These are phyloP conservation scores for Strix aluco DNA, from an alignment of 2,113 vertebrate genomes.

Conservation along the genomic window DNA sequence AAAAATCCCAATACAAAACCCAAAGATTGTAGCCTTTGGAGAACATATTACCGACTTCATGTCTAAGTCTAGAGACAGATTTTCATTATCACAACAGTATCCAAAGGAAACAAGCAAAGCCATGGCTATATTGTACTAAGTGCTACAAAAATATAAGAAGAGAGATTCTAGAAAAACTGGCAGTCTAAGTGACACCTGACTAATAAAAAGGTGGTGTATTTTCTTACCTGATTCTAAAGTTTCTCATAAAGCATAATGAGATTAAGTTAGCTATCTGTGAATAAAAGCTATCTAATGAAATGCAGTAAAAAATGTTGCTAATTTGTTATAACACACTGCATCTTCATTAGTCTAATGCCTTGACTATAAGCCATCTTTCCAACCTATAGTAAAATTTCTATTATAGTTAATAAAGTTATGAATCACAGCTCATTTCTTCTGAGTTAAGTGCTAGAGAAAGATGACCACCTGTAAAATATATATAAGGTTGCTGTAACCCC, in stretches of 20 bases:
- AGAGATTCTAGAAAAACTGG: background rate
- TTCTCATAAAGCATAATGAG: background rate
- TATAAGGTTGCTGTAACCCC: background rate
- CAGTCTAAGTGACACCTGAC: background rate
- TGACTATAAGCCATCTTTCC: background rate
- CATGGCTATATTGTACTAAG: background rate
- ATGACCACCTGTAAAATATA: background rate
- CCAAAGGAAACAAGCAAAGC: background rate
- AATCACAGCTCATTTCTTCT: background rate
- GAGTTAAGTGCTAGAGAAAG: background rate
- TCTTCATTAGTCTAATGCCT: background rate
- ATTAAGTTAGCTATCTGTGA: background rate
- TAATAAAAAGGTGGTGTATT: background rate
- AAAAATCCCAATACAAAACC: background rate
- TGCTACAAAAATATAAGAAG: background rate
- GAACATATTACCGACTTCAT: background rate
- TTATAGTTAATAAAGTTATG: background rate
- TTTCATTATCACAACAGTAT: background rate
- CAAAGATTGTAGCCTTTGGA: background rate
- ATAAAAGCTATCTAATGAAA: background rate
- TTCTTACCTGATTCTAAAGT: background rate
- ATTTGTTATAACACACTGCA: background rate
- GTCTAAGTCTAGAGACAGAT: background rate
- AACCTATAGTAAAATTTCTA: background rate
- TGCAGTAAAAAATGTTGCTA: background rate